Percentiles rank a stretch among this genome's conserved stretches.
Evolutionary conservation across 2,888 invertebrate genomes (phyloP).

Genomic region (Tridacna crocea): DNA sequence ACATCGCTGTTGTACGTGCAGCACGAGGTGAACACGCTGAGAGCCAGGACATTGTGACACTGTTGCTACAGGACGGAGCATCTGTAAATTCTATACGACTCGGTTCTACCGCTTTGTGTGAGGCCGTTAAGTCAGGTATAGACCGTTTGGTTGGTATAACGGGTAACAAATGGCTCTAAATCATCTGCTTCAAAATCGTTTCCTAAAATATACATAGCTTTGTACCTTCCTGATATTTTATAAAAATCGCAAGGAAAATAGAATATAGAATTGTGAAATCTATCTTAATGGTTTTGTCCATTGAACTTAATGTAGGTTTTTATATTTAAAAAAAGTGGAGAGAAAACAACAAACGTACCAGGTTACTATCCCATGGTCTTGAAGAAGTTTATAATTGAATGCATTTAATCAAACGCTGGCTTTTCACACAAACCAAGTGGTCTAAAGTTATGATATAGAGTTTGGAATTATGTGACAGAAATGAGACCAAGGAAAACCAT

Average conservation of each 20-base stretch:
- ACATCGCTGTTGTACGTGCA: constrained; percentile 56
- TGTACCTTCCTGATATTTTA: no score
- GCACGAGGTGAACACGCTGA: constrained; percentile 48
- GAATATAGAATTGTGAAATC: neutral
- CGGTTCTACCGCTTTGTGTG: constrained; percentile 59
- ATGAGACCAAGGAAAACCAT: no score
- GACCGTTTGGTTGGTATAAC: neutral
- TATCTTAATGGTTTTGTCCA: neutral
- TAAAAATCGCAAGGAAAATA: no score
- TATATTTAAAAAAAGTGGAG: no score
- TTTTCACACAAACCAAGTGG: no score
- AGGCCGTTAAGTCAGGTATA: constrained; percentile 57
- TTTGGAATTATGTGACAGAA: no score
- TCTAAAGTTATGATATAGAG: no score
- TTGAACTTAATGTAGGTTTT: no score
- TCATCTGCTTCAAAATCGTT: neutral
- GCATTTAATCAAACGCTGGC: no score
- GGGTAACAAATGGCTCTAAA: neutral
- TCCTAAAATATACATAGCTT: neutral
- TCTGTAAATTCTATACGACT: constrained; percentile 51
- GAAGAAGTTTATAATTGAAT: no score
- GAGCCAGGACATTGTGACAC: constrained; percentile 55
- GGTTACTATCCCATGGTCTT: no score
- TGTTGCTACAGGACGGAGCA: constrained; percentile 56
- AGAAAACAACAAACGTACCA: no score